Base-by-base conservation (phyloP, 2,888 invertebrate genomes). In the Campaea margaritaria region DNA sequence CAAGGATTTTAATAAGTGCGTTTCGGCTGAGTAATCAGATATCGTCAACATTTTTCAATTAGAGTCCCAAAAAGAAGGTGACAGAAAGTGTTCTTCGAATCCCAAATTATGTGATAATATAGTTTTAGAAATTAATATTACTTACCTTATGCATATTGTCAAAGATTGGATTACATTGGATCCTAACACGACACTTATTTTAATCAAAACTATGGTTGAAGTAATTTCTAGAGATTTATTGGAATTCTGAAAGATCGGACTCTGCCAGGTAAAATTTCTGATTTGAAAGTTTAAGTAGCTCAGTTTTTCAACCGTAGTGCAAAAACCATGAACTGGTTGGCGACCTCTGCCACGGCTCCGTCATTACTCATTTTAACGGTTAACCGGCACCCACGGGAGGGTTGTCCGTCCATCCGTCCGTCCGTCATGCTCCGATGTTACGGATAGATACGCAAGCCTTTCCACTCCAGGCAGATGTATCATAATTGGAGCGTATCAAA, bases 321-420 rank as follows among this genome's bases (percentile, higher is more conserved):
- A 36, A 36, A 36, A 2, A 1, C n/a, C 11, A 14, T 13, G 28
- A 27, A 45, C 31, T 8, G 59, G 85, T 89, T 86, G 70, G 21
- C 54, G 53, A 82, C 67, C 66, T 67, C 86, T 82, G 83, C 21
- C 48, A 54, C 65, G 67, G 70, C 68, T 64, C 73, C 75, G 77
- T 82, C 83, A 89, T 91, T 86, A 88, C 75, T 91, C 89, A 92
- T 89, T 89, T 91, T 90, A 91, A 91, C 91, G 91, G 91, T 86
- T 86, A 76, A 73, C 76, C 77, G 81, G 85, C 83, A 85, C 83
- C 87, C 81, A 77, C 36, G 55, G 89, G 87, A 87, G 90, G 89
- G 89, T 88, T 85, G 82, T 73, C 65, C 50, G 41, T 41, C 36
- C 50, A 31, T 41, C 36, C 83, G 87, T 87, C 86, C 80, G 71